Evolutionary conservation across 2,113 vertebrate species (phyloP).

Genomic region (Hypocryptadius cinnamomeus): DNA sequence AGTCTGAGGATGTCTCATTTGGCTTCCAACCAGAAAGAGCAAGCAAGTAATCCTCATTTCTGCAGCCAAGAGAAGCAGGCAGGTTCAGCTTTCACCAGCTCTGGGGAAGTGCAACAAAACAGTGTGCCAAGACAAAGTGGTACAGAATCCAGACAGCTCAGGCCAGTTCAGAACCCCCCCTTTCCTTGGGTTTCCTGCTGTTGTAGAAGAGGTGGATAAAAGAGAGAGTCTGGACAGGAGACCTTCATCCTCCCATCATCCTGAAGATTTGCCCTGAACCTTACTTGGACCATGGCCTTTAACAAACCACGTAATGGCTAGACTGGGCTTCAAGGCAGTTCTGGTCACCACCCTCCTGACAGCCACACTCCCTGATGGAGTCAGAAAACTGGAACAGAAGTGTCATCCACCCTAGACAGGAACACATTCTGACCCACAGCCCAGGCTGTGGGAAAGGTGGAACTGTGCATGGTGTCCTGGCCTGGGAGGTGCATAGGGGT

Average conservation of each 20-base stretch:
- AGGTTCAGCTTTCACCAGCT: neutral
- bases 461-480: neutral
- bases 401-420: neutral
- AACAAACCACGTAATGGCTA: neutral
- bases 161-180: neutral
- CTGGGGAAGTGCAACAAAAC: neutral
- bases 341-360: neutral
- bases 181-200: neutral
- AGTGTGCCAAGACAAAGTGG: neutral
- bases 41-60: neutral
- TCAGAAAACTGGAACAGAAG: neutral
- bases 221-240: neutral
- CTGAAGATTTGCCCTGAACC: neutral
- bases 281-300: neutral
- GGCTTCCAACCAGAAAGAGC: neutral
- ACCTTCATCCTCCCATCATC: neutral
- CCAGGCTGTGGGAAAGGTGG: neutral
- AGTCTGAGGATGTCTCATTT: neutral
- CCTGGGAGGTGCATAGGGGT: neutral
- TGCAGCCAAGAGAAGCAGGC: neutral
- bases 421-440: neutral
- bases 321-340: neutral
- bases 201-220: neutral
- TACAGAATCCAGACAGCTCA: neutral
- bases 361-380: neutral